Conservation (phyloP, 2,113 vertebrate species). For the Kryptolebias marmoratus region DNA sequence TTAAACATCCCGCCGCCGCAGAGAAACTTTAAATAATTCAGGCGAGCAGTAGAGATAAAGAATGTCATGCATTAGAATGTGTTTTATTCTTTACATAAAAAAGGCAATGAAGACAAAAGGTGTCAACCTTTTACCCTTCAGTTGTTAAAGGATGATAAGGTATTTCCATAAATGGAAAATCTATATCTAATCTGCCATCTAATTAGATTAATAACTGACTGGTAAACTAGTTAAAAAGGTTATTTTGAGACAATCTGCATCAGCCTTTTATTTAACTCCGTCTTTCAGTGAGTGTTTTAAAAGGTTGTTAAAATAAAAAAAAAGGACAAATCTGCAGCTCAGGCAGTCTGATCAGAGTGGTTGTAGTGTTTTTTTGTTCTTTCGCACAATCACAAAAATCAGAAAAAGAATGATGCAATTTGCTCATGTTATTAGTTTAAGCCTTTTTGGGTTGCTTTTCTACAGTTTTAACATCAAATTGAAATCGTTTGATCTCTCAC, state of each 20-base stretch:
- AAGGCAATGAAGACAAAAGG: conserved; percentile 17
- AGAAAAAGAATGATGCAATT: no score
- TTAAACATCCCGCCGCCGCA: conserved; percentile 75
- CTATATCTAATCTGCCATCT: background rate
- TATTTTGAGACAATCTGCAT: background rate
- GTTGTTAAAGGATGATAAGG: conserved; percentile 32
- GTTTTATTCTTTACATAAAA: conserved; percentile 50
- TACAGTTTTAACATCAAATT: no score
- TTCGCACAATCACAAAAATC: no score
- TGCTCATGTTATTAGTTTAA: no score
- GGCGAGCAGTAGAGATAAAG: conserved; percentile 67
- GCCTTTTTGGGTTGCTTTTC: no score
- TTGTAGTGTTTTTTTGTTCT: no score
- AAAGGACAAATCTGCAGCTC: no score
- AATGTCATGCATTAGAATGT: conserved; percentile 67
- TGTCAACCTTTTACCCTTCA: conserved; percentile 61
- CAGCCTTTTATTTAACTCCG: no score
- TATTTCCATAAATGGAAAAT: conserved; percentile 1
- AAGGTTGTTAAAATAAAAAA: no score
- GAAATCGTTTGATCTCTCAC: no score
- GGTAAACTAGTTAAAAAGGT: background rate
- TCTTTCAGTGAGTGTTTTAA: no score
- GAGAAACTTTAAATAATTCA: conserved; percentile 82
- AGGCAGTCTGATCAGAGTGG: no score
- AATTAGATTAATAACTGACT: background rate